Evolutionary conservation across 2,888 invertebrate species (phyloP).

Genomic region (Cryptocephalus primarius): DNA sequence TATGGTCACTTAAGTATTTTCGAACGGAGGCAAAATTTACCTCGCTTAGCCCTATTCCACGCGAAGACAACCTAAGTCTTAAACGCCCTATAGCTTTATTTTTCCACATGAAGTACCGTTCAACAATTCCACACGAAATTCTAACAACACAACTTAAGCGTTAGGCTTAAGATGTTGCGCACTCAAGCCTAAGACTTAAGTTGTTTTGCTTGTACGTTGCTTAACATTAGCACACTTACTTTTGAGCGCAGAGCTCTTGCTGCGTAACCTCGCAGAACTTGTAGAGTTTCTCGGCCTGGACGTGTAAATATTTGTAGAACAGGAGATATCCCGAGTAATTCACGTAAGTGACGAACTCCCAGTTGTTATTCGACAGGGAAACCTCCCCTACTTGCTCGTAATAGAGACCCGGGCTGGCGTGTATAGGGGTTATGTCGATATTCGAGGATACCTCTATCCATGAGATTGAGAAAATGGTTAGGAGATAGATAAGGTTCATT

Average conservation of each 20-base stretch:
- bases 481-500: background rate
- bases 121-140: too few species aligned
- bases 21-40: too few species aligned
- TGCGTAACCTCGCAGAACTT: conserved; percentile 3
- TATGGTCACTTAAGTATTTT: too few species aligned
- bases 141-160: too few species aligned
- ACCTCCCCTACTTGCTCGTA: conserved; percentile 8
- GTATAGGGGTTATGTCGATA: conserved; percentile 4
- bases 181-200: too few species aligned
- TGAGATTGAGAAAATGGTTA: conserved; percentile 7
- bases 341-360: conserved; percentile 7
- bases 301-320: conserved; percentile 5
- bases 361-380: conserved; percentile 5
- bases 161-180: too few species aligned
- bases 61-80: too few species aligned
- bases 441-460: background rate
- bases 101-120: too few species aligned
- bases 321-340: conserved; percentile 5
- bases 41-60: too few species aligned
- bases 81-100: too few species aligned
- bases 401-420: conserved; percentile 5
- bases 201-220: background rate
- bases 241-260: background rate
- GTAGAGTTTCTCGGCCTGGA: conserved; percentile 3
- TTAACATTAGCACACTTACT: conserved; percentile 1